These are phyloP conservation scores for Lasioglossum leucozonium DNA, from an alignment of 2,888 invertebrate species.

Conservation along the genomic window DNA sequence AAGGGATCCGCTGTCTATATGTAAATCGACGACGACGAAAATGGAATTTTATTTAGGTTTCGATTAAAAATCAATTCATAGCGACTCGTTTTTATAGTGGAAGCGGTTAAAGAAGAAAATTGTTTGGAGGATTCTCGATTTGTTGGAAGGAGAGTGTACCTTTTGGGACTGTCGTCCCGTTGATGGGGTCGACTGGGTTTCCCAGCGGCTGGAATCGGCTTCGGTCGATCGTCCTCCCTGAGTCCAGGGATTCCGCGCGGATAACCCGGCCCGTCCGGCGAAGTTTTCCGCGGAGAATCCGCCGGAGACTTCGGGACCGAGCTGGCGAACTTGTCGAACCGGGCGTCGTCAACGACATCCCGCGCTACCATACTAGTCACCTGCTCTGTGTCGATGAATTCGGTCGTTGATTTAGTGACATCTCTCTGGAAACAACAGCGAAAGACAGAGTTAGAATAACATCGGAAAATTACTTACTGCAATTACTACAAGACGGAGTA, in stretches of 20 bases:
- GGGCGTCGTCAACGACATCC: conserved; percentile 78
- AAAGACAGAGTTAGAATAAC: background rate
- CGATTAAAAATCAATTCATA: too few relatives aligned
- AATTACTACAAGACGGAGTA: too few relatives aligned
- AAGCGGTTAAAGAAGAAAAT: background rate
- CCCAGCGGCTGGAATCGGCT: conserved; percentile 77
- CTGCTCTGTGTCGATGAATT: conserved; percentile 78
- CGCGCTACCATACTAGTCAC: conserved; percentile 79
- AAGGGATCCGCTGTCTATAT: too few relatives aligned
- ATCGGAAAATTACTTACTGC: too few relatives aligned
- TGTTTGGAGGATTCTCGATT: background rate
- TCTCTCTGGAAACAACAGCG: conserved; percentile 75
- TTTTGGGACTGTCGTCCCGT: conserved; percentile 71
- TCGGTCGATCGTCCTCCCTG: conserved; percentile 79
- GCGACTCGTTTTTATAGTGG: background rate
- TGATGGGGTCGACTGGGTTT: conserved; percentile 77
- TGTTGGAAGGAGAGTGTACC: conserved; percentile 53
- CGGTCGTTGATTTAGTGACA: conserved; percentile 79
- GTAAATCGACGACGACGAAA: too few relatives aligned
- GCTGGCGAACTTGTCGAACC: conserved; percentile 71
- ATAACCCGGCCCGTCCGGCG: conserved; percentile 76
- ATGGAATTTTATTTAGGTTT: too few relatives aligned
- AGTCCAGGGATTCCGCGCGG: conserved; percentile 79
- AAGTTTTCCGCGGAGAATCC: conserved; percentile 70
- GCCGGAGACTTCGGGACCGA: conserved; percentile 60